These are phyloP conservation scores for Caenorhabditis inopinata DNA, from an alignment of 1,140 invertebrate species.

Conservation along the genomic window DNA sequence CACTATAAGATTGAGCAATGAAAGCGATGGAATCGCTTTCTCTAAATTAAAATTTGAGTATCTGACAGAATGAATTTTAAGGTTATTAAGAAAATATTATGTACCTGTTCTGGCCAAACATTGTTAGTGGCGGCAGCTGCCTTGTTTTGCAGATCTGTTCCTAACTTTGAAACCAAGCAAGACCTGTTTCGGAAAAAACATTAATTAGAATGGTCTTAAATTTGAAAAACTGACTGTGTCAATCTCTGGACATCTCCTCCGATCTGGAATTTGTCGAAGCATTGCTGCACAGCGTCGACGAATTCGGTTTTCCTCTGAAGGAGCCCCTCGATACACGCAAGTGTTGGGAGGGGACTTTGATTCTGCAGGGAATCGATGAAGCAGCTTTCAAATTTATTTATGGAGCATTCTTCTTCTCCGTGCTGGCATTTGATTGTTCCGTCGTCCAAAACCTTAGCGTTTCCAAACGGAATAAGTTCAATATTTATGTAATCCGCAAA, in stretches of 20 bases:
- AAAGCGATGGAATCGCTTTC: too few species aligned
- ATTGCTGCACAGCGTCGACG: slow-evolving; percentile 40
- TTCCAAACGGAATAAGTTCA: slow-evolving; percentile 44
- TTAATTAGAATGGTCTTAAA: neutral
- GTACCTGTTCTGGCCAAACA: slow-evolving; percentile 42
- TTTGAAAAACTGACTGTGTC: slow-evolving; percentile 37
- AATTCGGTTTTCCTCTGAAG: slow-evolving; percentile 32
- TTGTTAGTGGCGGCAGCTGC: slow-evolving; percentile 34
- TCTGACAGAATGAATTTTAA: too few species aligned
- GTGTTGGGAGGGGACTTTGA: neutral
- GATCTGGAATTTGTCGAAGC: slow-evolving; percentile 35
- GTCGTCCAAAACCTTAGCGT: slow-evolving; percentile 35
- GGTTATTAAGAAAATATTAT: too few species aligned
- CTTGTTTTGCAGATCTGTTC: slow-evolving; percentile 22
- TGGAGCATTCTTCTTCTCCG: slow-evolving; percentile 43
- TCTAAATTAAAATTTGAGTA: too few species aligned
- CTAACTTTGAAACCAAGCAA: slow-evolving; percentile 28
- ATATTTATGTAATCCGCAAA: slow-evolving; percentile 42
- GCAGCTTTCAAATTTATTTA: slow-evolving; percentile 45
- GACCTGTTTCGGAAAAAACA: slow-evolving; percentile 2
- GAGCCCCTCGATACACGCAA: neutral
- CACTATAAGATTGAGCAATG: too few species aligned
- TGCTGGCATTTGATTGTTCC: slow-evolving; percentile 43
- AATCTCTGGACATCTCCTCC: slow-evolving; percentile 40
- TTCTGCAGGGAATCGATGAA: slow-evolving; percentile 34